Conservation (phyloP, 1,140 invertebrate species). For the Megalonaias nervosa region DNA sequence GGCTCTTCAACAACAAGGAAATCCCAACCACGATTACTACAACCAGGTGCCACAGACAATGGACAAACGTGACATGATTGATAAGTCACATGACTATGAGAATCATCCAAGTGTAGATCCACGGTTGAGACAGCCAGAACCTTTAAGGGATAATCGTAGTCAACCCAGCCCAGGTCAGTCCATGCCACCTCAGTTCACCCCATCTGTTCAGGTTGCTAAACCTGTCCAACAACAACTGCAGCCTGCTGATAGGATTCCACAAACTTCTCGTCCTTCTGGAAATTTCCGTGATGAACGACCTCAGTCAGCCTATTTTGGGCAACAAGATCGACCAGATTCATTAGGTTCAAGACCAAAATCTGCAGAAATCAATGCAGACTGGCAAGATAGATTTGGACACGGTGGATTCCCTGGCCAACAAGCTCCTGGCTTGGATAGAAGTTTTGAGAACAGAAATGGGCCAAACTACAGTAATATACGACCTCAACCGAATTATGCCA, state of each 20-base stretch:
- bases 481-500: slow-evolving; percentile 42
- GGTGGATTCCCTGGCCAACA: slow-evolving; percentile 42
- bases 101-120: slow-evolving; percentile 53
- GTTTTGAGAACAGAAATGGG: slow-evolving; percentile 43
- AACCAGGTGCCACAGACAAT: slow-evolving; percentile 35
- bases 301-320: slow-evolving; percentile 58
- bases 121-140: slow-evolving; percentile 29
- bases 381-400: slow-evolving; percentile 56
- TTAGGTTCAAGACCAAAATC: slow-evolving; percentile 55
- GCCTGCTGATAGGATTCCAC: slow-evolving; percentile 9
- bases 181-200: slow-evolving; percentile 18
- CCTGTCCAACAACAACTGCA: slow-evolving; percentile 17
- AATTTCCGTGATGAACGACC: slow-evolving; percentile 56
- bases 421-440: slow-evolving; percentile 41
- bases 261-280: slow-evolving; percentile 44
- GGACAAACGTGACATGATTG: slow-evolving; percentile 36
- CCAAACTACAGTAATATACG: slow-evolving; percentile 49
- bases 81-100: slow-evolving; percentile 53
- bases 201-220: not conserved
- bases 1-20: slow-evolving; percentile 44
- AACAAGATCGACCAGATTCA: slow-evolving; percentile 40
- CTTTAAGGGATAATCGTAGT: slow-evolving; percentile 6
- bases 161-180: not conserved
- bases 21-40: slow-evolving; percentile 48
- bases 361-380: slow-evolving; percentile 56